Evolutionary conservation across 92 coral and sea anemone genomes (phyloP).

Genomic region (Epizoanthus stellaris): DNA sequence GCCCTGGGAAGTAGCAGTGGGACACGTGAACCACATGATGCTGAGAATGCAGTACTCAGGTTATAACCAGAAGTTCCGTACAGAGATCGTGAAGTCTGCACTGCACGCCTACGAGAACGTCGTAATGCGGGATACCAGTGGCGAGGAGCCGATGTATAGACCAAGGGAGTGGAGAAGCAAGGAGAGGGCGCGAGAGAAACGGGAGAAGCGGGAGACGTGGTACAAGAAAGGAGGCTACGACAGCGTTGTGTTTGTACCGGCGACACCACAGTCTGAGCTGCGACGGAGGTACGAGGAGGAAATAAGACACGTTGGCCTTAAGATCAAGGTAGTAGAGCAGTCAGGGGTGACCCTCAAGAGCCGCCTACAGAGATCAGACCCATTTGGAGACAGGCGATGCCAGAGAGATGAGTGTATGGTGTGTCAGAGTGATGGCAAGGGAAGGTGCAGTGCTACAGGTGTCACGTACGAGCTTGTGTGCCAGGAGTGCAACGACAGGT

Average conservation of each 20-base stretch:
- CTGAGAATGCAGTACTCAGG: conserved; percentile 49
- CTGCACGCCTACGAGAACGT: conserved; percentile 48
- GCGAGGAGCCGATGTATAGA: conserved; percentile 40
- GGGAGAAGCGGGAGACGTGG: conserved; percentile 42
- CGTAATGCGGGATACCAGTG: conserved; percentile 25
- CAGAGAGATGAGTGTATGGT: conserved; percentile 17
- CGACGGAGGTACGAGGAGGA: conserved; percentile 35
- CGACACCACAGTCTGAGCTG: conserved; percentile 51
- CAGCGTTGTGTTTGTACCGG: conserved; percentile 69
- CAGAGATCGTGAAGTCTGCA: conserved; percentile 56
- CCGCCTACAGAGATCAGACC: too few relatives aligned
- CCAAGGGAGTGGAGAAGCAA: conserved; percentile 27
- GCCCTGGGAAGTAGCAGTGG: conserved; percentile 39
- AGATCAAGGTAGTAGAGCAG: too few relatives aligned
- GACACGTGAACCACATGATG: conserved; percentile 11
- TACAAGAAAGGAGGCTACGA: conserved; percentile 59
- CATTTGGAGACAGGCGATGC: too few relatives aligned
- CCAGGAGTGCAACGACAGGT: too few relatives aligned
- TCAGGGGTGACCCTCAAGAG: too few relatives aligned
- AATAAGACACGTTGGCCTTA: too few relatives aligned
- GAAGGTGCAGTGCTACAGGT: conserved; percentile 13
- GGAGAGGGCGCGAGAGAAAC: conserved; percentile 40
- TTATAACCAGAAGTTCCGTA: conserved; percentile 46
- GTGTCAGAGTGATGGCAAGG: conserved; percentile 1
- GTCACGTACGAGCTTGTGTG: conserved; percentile 25